A percentile compares a stretch with the other conserved stretches of the same genome.
Evolutionary conservation across 2,113 vertebrate genomes (phyloP).

Genomic region (Pseudois nayaur): DNA sequence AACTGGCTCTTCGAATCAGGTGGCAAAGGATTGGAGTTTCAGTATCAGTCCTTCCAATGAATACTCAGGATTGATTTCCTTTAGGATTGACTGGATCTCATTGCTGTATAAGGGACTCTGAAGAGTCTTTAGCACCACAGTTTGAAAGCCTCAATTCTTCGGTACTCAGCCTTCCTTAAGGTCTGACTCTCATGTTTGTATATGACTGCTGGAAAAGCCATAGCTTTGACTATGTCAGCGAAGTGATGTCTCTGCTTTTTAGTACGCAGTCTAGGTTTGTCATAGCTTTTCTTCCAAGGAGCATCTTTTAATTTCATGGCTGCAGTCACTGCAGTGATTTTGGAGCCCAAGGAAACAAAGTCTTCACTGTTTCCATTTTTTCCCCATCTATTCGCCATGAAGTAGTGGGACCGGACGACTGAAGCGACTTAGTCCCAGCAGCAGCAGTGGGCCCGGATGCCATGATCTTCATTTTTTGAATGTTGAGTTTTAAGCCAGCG

Average conservation of each 20-base stretch:
- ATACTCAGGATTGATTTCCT: background rate
- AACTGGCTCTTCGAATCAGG: background rate
- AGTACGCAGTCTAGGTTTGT: background rate
- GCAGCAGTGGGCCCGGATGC: background rate
- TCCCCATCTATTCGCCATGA: background rate
- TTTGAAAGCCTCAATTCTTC: background rate
- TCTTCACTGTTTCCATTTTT: background rate
- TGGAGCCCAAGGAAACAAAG: background rate
- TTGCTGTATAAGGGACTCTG: background rate
- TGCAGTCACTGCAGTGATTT: background rate
- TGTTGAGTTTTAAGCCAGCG: background rate
- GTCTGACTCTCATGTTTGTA: background rate
- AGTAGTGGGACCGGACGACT: background rate
- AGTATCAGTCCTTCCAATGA: background rate
- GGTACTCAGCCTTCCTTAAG: background rate
- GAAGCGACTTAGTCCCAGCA: too few relatives aligned
- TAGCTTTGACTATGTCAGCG: background rate
- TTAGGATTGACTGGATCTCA: background rate
- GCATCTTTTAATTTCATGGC: background rate
- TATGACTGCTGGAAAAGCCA: background rate
- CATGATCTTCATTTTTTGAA: background rate
- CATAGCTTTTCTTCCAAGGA: background rate
- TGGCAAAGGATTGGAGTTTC: background rate
- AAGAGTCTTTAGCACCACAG: background rate
- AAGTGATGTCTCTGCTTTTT: background rate